Evolutionary conservation across 2,888 invertebrate species (phyloP).

Genomic region (Dasypolia templi): DNA sequence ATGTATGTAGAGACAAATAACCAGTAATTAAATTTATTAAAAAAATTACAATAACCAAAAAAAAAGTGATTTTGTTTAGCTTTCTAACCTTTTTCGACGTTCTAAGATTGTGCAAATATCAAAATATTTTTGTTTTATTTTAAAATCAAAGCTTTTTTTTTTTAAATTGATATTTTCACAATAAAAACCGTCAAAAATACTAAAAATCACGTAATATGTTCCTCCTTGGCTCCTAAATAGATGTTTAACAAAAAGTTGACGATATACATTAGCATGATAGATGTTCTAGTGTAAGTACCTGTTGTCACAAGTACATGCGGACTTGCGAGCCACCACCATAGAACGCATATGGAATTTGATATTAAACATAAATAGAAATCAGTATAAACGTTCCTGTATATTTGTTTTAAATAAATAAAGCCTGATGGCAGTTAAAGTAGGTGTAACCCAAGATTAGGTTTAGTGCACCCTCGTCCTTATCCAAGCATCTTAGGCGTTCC

Average conservation of each 20-base stretch:
- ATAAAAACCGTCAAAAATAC: conserved; percentile 73
- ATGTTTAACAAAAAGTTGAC: conserved; percentile 74
- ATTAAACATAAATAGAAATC: conserved; percentile 67
- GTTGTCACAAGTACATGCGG: conserved; percentile 70
- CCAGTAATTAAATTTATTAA: conserved; percentile 64
- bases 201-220: conserved; percentile 74
- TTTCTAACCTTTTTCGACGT: conserved; percentile 79
- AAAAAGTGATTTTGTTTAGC: conserved; percentile 81
- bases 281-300: conserved; percentile 79
- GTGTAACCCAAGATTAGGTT: conserved; percentile 68
- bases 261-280: conserved; percentile 84
- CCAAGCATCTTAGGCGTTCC: conserved; percentile 77
- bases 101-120: conserved; percentile 82
- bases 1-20: conserved; percentile 75
- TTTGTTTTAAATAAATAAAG: conserved; percentile 67
- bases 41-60: conserved; percentile 67
- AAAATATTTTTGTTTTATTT: conserved; percentile 19
- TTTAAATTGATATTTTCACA: conserved; percentile 75
- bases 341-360: conserved; percentile 81
- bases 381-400: conserved; percentile 65
- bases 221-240: conserved; percentile 85
- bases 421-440: conserved; percentile 72
- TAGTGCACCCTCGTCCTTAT: conserved; percentile 76
- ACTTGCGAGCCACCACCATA: conserved; percentile 84
- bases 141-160: conserved; percentile 8